Evolutionary conservation across 2,888 invertebrate species (phyloP).

Genomic region (Harpalus rubripes): DNA sequence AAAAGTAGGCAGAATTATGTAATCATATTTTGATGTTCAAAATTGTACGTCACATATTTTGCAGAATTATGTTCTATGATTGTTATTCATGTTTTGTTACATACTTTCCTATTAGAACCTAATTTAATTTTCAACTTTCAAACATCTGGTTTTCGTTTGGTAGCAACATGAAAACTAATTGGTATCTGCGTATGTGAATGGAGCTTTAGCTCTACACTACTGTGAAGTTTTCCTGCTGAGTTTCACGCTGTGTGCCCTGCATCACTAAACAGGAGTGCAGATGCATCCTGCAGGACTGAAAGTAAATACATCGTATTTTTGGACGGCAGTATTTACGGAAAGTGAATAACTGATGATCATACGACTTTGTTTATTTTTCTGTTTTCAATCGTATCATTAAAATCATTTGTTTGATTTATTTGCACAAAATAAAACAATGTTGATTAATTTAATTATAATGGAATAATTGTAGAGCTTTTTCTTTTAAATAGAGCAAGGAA

Average conservation of each 20-base stretch:
- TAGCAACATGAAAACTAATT: neutral
- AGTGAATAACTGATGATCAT: slow-evolving; percentile 20
- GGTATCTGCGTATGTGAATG: slow-evolving; percentile 13
- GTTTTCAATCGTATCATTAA: neutral
- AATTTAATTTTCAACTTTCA: neutral
- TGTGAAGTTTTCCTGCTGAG: slow-evolving; percentile 12
- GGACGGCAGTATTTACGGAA: slow-evolving; percentile 7
- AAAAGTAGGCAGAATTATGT: too few species aligned
- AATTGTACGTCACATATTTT: too few species aligned
- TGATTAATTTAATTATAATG: neutral
- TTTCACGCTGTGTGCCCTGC: neutral
- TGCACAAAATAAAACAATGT: neutral
- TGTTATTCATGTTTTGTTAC: too few species aligned
- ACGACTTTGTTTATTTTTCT: neutral
- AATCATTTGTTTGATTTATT: neutral
- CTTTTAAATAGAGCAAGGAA: neutral
- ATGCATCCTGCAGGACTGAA: neutral
- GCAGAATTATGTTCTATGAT: too few species aligned
- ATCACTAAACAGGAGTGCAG: slow-evolving; percentile 1
- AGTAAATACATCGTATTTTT: slow-evolving; percentile 31
- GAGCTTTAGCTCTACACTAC: slow-evolving; percentile 11
- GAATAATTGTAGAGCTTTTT: neutral
- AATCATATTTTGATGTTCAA: too few species aligned
- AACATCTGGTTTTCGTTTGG: neutral
- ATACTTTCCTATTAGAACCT: too few species aligned